Conservation (phyloP, 1,140 invertebrate species). For the Leptinotarsa lineolata region DNA sequence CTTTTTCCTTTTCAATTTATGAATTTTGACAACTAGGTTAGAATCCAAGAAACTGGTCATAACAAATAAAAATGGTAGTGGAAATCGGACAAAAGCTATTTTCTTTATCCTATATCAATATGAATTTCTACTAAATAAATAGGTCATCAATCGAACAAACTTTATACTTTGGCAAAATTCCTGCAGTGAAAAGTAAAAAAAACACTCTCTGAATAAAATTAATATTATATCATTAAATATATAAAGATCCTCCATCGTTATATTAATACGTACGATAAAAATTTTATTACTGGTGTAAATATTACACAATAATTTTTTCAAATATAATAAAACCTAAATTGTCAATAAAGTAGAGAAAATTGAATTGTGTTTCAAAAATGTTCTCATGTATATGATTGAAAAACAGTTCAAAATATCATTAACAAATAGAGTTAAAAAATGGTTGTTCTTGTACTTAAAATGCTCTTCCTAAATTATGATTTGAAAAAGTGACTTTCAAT, state of each 20-base stretch:
- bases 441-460: neutral
- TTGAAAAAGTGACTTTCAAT: neutral
- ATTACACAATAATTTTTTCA: neutral
- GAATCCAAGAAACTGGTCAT: no score
- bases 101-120: no score
- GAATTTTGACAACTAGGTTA: no score
- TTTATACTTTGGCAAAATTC: neutral
- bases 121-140: no score
- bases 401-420: neutral
- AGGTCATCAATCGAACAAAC: no score
- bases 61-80: no score
- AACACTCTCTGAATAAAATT: neutral
- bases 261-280: neutral
- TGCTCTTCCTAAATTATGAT: neutral
- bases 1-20: no score
- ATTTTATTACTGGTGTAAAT: neutral
- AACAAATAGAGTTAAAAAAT: neutral
- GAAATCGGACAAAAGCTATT: no score
- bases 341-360: neutral
- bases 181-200: neutral
- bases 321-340: neutral
- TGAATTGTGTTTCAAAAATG: neutral
- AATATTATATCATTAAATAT: neutral
- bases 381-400: neutral
- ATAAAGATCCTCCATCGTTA: neutral